Evolutionary conservation across 2,113 vertebrate genomes (phyloP).

Genomic region (Melanocharis versteri): DNA sequence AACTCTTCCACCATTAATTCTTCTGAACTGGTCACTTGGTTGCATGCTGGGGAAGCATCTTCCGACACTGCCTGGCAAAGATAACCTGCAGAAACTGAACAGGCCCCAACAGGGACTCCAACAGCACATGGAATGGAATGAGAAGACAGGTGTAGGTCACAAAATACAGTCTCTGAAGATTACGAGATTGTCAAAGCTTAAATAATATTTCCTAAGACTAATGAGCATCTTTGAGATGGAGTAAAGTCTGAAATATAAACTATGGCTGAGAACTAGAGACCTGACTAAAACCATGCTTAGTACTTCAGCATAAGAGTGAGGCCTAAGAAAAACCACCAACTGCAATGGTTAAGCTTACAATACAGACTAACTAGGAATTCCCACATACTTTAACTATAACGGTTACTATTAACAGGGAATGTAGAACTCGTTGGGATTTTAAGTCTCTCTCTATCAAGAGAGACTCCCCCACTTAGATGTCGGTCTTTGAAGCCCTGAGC

Average conservation of each 20-base stretch:
- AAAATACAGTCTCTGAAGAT: neutral
- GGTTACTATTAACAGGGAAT: neutral
- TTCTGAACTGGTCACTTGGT: neutral
- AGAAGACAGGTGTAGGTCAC: neutral
- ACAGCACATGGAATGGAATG: rapidly evolving
- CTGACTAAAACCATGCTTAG: neutral
- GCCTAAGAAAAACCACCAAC: neutral
- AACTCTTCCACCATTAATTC: neutral
- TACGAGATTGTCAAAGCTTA: neutral
- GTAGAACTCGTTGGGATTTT: neutral
- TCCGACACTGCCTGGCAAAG: neutral
- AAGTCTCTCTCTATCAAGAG: neutral
- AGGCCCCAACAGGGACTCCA: neutral
- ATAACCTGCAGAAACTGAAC: neutral
- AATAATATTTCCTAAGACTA: neutral
- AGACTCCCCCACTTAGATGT: neutral
- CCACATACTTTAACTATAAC: neutral
- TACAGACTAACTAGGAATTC: neutral
- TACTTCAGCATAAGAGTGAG: neutral
- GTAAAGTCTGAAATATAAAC: neutral
- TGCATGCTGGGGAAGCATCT: neutral
- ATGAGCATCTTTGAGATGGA: neutral
- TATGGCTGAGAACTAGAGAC: neutral
- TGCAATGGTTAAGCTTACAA: neutral
- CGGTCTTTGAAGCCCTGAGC: neutral